A percentile compares a stretch with the other conserved stretches of the same genome.
Evolutionary conservation across 2,888 invertebrate genomes (phyloP).

Genomic region (Mycalesis mineus): DNA sequence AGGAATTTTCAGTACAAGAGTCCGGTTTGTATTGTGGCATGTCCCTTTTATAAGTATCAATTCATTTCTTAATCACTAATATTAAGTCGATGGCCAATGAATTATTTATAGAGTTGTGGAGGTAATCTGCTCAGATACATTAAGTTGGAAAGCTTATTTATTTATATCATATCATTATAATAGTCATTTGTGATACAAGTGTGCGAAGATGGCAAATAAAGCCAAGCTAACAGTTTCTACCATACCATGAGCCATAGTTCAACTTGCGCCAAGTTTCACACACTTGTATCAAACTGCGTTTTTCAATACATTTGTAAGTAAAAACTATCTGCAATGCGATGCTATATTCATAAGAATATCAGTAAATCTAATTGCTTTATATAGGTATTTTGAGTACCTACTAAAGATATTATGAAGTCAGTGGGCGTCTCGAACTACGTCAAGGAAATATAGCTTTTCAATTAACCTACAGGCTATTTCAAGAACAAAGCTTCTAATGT

Average conservation of each 20-base stretch:
- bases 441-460: too few species aligned
- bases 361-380: too few species aligned
- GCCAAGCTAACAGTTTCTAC: too few species aligned
- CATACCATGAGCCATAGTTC: background rate
- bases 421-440: too few species aligned
- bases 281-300: background rate
- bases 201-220: background rate
- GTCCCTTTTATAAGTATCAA: background rate
- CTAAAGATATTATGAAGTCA: too few species aligned
- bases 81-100: constrained; percentile 17
- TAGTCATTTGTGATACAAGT: background rate
- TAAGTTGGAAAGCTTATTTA: constrained; percentile 25
- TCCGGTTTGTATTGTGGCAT: background rate
- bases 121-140: constrained; percentile 23
- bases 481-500: too few species aligned
- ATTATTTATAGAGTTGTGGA: constrained; percentile 10
- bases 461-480: too few species aligned
- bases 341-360: too few species aligned
- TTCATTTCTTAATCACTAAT: constrained; percentile 3
- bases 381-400: too few species aligned
- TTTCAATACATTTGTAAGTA: background rate
- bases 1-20: background rate
- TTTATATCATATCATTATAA: constrained; percentile 29
- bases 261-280: background rate
- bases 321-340: too few species aligned